Conservation (phyloP, 2,113 vertebrate genomes). For the Turdus rufiventris region DNA sequence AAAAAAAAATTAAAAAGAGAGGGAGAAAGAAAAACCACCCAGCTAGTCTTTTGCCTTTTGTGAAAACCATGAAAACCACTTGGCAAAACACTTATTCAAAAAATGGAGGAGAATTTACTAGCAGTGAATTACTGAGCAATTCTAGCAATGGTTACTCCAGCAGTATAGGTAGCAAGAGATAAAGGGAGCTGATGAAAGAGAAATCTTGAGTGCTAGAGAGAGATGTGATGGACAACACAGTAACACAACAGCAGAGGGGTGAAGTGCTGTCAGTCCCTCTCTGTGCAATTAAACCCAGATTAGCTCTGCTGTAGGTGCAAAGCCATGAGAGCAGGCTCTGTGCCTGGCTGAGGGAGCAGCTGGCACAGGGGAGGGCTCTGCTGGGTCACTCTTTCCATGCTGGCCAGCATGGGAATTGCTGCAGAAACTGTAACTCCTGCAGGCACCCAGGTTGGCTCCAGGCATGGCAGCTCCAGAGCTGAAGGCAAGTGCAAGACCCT, state of each 20-base stretch:
- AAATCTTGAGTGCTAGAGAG: not conserved
- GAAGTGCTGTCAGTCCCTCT: not conserved
- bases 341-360: not conserved
- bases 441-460: not conserved
- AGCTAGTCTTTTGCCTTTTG: not conserved
- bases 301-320: not conserved
- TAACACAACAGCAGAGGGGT: not conserved
- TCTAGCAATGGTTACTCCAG: not conserved
- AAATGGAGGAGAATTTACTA: not conserved
- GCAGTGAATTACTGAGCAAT: not conserved
- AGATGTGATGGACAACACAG: not conserved
- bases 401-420: not conserved
- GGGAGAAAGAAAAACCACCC: not conserved
- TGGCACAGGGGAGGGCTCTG: not conserved
- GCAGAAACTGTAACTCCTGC: not conserved
- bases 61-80: not conserved
- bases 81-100: not conserved
- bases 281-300: not conserved
- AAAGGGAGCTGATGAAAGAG: not conserved
- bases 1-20: too few relatives aligned
- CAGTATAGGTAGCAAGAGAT: not conserved
- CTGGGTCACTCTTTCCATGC: not conserved
- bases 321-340: not conserved
- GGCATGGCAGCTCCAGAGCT: not conserved
- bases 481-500: not conserved